Conservation (phyloP, 2,113 vertebrate genomes). For the Pheucticus melanocephalus region DNA sequence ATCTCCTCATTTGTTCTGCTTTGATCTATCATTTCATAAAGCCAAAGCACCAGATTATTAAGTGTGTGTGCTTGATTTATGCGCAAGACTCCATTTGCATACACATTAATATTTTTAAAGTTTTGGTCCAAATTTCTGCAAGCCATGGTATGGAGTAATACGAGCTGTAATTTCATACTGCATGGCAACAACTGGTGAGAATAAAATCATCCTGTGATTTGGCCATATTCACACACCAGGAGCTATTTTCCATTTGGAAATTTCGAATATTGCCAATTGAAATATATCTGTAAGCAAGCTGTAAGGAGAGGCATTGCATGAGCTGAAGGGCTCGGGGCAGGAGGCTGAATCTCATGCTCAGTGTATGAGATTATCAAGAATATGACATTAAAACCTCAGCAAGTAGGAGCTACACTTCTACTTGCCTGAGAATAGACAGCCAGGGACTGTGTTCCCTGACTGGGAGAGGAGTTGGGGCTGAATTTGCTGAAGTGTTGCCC, state of each 20-base stretch:
- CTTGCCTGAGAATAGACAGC: background rate
- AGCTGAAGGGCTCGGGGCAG: background rate
- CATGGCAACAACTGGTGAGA: slow-evolving; percentile 9
- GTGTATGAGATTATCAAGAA: background rate
- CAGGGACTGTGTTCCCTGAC: background rate
- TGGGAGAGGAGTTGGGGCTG: background rate
- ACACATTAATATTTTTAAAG: slow-evolving; percentile 40
- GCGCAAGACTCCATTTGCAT: slow-evolving; percentile 43
- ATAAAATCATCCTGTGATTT: slow-evolving; percentile 36
- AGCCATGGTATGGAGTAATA: slow-evolving; percentile 43
- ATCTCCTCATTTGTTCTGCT: slow-evolving; percentile 63
- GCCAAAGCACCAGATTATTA: slow-evolving; percentile 24
- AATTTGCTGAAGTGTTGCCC: background rate
- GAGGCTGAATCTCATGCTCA: background rate
- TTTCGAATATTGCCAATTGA: slow-evolving; percentile 5
- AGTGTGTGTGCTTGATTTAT: slow-evolving; percentile 31
- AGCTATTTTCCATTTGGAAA: slow-evolving; percentile 65
- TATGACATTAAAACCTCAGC: background rate
- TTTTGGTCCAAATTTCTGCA: slow-evolving; percentile 54
- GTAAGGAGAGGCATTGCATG: background rate
- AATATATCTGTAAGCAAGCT: background rate
- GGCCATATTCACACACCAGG: slow-evolving; percentile 17
- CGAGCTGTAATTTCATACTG: background rate
- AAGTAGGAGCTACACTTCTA: background rate
- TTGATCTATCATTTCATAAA: slow-evolving; percentile 62